These are phyloP conservation scores for Amphipyra tragopoginis DNA, from an alignment of 2,888 invertebrate genomes.

Conservation along the genomic window DNA sequence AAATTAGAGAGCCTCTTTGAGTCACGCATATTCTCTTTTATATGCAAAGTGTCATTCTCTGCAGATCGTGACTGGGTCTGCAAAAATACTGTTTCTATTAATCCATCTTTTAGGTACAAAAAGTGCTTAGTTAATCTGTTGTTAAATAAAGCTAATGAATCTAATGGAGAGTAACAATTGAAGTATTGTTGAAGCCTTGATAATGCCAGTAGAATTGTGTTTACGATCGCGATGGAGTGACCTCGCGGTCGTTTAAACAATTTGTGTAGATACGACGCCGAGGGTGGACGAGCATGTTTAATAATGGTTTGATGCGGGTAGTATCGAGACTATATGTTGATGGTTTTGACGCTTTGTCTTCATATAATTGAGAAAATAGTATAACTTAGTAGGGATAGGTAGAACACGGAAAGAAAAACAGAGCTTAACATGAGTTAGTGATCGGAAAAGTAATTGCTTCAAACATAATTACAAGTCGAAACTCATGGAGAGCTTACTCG, in stretches of 20 bases:
- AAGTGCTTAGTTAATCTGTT: too few relatives aligned
- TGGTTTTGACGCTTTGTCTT: background rate
- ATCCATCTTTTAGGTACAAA: slow-evolving; percentile 1
- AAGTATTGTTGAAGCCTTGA: slow-evolving; percentile 10
- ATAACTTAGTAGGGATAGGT: too few relatives aligned
- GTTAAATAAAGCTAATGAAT: too few relatives aligned
- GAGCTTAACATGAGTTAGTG: too few relatives aligned
- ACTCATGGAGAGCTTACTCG: background rate
- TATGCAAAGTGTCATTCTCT: slow-evolving; percentile 34
- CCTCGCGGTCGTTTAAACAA: slow-evolving; percentile 57
- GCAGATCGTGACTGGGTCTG: slow-evolving; percentile 42
- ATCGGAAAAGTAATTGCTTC: background rate
- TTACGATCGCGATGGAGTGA: slow-evolving; percentile 32
- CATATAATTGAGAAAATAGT: background rate
- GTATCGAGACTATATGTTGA: background rate
- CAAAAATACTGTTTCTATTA: slow-evolving; percentile 41
- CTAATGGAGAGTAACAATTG: background rate
- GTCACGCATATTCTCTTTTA: slow-evolving; percentile 48
- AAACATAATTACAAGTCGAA: slow-evolving; percentile 10
- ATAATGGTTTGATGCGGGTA: slow-evolving; percentile 30
- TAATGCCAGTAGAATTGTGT: slow-evolving; percentile 10
- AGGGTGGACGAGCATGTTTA: slow-evolving; percentile 35
- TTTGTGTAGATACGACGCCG: slow-evolving; percentile 51
- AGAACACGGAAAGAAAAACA: too few relatives aligned
- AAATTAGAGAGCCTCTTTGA: slow-evolving; percentile 51